Evolutionary conservation across 2,888 invertebrate species (phyloP).

Genomic region (Stegophylla sp.): DNA sequence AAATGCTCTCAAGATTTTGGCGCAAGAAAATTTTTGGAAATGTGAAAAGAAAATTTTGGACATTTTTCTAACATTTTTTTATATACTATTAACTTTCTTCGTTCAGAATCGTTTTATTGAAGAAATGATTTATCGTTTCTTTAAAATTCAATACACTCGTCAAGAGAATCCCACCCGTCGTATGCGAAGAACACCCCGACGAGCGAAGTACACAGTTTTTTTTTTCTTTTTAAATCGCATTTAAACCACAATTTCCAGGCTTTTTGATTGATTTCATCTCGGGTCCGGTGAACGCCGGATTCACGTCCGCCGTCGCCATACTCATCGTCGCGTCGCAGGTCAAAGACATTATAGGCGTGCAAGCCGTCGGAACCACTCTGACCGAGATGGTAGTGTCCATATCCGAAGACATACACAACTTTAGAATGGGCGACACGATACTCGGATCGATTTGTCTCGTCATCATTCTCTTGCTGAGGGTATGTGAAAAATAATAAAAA

Average conservation of each 20-base stretch:
- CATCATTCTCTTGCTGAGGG: conserved; percentile 77
- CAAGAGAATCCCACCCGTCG: too few species aligned
- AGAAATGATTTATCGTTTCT: too few species aligned
- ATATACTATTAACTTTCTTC: too few species aligned
- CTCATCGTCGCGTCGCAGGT: conserved; percentile 87
- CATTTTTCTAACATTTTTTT: too few species aligned
- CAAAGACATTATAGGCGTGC: conserved; percentile 80
- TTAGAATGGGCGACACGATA: conserved; percentile 76
- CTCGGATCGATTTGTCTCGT: conserved; percentile 79
- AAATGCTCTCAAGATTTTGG: too few species aligned
- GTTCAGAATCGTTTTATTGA: too few species aligned
- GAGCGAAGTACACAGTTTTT: too few species aligned
- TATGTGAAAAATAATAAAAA: conserved; percentile 65
- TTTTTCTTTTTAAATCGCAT: too few species aligned
- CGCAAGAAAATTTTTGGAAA: too few species aligned
- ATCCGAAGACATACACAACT: conserved; percentile 72
- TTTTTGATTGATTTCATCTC: conserved; percentile 90
- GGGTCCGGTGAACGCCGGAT: conserved; percentile 88
- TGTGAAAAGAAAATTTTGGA: too few species aligned
- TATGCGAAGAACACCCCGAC: too few species aligned
- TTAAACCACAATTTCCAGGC: conserved; percentile 68
- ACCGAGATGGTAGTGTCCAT: conserved; percentile 79
- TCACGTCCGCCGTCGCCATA: conserved; percentile 87
- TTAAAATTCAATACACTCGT: too few species aligned
- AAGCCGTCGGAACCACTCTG: conserved; percentile 78